A percentile compares a stretch with the other conserved stretches of the same genome.
phyloP scores from a whole-genome alignment of 2,797 vertebrate genomes.

The Notamacropus eugenii region DNA sequence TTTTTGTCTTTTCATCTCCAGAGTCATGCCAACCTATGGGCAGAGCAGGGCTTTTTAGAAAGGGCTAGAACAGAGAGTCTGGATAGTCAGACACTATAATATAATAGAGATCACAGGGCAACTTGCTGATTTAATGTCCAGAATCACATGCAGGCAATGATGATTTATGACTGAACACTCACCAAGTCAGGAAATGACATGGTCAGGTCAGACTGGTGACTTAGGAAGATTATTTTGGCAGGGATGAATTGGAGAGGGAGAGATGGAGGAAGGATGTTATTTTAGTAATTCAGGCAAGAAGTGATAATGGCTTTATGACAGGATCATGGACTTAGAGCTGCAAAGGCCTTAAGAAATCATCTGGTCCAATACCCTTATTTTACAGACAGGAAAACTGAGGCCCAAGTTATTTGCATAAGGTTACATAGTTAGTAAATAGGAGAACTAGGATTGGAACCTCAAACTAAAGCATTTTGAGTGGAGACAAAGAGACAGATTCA shows the following conservation, averaged over 20 bases:
- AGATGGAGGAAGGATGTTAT: neutral
- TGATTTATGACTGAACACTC: neutral
- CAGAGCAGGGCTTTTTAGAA: neutral
- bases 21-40: neutral
- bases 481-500: neutral
- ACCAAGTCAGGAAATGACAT: neutral
- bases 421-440: neutral
- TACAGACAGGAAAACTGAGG: neutral
- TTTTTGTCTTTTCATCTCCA: neutral
- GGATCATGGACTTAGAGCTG: neutral
- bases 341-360: neutral
- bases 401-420: neutral
- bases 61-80: neutral
- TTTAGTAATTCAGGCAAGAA: neutral
- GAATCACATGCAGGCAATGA: neutral
- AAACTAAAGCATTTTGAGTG: neutral
- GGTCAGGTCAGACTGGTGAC: neutral
- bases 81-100: neutral
- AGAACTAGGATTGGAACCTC: neutral
- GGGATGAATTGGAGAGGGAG: neutral
- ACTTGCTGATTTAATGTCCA: neutral
- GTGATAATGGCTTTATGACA: neutral
- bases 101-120: neutral
- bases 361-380: neutral
- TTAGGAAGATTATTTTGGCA: neutral